phyloP scores from a whole-genome alignment of 2,888 invertebrate genomes.

The Sycophila texana region DNA sequence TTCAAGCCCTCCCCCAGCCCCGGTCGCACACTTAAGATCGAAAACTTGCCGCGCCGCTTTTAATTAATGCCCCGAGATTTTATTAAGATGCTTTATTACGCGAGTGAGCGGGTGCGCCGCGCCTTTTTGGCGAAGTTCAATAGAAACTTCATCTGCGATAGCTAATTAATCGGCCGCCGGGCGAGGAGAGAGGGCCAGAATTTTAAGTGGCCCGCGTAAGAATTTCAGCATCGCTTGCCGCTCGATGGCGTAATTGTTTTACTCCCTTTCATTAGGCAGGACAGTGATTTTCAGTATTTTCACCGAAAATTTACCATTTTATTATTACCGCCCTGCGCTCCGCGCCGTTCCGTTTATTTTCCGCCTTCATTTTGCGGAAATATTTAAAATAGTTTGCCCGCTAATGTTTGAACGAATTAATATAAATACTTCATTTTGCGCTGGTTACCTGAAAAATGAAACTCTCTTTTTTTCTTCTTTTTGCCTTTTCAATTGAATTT shows the following conservation, averaged over 20 bases:
- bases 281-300: conserved; percentile 27
- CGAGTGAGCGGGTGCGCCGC: neutral
- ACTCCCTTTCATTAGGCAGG: conserved; percentile 13
- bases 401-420: neutral
- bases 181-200: conserved; percentile 4
- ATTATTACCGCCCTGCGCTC: neutral
- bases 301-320: neutral
- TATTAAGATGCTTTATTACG: conserved; percentile 54
- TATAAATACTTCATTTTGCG: neutral
- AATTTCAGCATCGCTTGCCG: neutral
- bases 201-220: conserved; percentile 40
- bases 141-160: conserved; percentile 56
- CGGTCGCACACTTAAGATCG: conserved; percentile 45
- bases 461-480: neutral
- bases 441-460: neutral
- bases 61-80: conserved; percentile 57
- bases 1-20: neutral
- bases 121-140: conserved; percentile 47
- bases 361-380: neutral
- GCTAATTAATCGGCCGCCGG: conserved; percentile 53
- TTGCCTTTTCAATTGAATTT: neutral
- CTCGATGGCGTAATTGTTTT: conserved; percentile 33
- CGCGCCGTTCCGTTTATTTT: neutral
- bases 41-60: conserved; percentile 51
- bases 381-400: neutral